phyloP scores from a whole-genome alignment of 1,140 invertebrate genomes.

The Metaphire vulgaris region DNA sequence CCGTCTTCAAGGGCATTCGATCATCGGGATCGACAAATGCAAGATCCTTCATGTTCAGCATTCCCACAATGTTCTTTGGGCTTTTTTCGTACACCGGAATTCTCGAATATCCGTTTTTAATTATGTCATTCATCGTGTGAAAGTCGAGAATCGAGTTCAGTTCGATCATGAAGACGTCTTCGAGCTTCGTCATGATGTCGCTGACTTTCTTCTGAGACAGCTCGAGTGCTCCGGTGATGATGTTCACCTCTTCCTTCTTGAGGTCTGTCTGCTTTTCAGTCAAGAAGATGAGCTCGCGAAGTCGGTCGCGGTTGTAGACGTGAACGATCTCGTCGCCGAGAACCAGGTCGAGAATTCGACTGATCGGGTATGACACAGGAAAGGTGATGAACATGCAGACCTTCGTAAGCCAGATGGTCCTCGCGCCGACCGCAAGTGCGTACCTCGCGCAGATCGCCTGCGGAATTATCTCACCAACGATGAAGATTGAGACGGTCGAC shows the following conservation, averaged over 20 bases:
- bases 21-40: slow-evolving; percentile 96
- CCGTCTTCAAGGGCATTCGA: slow-evolving; percentile 81
- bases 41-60: slow-evolving; percentile 94
- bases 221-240: slow-evolving; percentile 89
- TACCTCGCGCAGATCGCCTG: slow-evolving; percentile 85
- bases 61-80: slow-evolving; percentile 81
- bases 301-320: slow-evolving; percentile 88
- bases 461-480: slow-evolving; percentile 95
- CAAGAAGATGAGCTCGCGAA: slow-evolving; percentile 79
- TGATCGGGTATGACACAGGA: slow-evolving; percentile 89
- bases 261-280: slow-evolving; percentile 60
- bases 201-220: slow-evolving; percentile 81
- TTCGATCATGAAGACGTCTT: slow-evolving; percentile 91
- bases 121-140: slow-evolving; percentile 92
- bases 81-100: slow-evolving; percentile 82
- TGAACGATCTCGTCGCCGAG: slow-evolving; percentile 89
- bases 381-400: slow-evolving; percentile 90
- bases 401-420: slow-evolving; percentile 86
- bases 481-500: slow-evolving; percentile 82
- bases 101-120: slow-evolving; percentile 79
- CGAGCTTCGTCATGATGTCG: slow-evolving; percentile 90
- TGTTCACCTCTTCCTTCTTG: slow-evolving; percentile 92
- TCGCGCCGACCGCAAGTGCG: slow-evolving; percentile 89
- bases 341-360: slow-evolving; percentile 79
- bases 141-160: slow-evolving; percentile 82